Base-by-base conservation (phyloP, 2,888 invertebrate genomes). In the Macaria notata region DNA sequence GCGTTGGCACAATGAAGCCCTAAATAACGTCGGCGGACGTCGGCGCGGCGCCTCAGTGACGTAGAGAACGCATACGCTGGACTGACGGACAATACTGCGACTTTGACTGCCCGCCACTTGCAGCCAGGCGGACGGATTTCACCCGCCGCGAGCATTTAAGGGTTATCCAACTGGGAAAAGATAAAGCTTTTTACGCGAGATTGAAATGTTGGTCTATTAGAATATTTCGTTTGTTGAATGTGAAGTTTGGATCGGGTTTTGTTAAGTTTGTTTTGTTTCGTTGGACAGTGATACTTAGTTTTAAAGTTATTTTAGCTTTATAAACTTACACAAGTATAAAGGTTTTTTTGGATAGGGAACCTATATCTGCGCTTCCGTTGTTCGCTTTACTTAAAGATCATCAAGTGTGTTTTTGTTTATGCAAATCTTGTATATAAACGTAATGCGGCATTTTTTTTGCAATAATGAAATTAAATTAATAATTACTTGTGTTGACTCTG, bases 71-170 rank as follows among this genome's bases (percentile, higher is more conserved):
- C 76, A 71, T 73, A 70, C 68, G 67, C 64, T 61, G 64, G 85
- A 90, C 76, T 89, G 90, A 90, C 88, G 78, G 80, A 90, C 89
- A 90, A 90, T 90, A 79, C 83, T 46, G 62, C 70, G 61, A 58
- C 59, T 57, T 75, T 88, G 90, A 90, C 90, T 87, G 76, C 66
- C 70, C 76, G 81, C 79, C 81, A 81, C 73, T 62, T 71, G 71
- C 73, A 74, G 73, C 79, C 81, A 79, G 83, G 79, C 59, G 63
- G 59, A 68, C 62, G 66, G 69, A 72, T 72, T 68, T 68, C 65
- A 69, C 66, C 72, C 74, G 78, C 79, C 74, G 78, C 79, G 80
- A 79, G 81, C 78, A 75, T 76, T 81, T 78, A 78, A 77, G 77
- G 81, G 76, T 78, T 77, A 79, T 69, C 70, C 73, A 70, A 76